phyloP scores from a whole-genome alignment of 1,140 invertebrate species.

The Aleiodes sp. region DNA sequence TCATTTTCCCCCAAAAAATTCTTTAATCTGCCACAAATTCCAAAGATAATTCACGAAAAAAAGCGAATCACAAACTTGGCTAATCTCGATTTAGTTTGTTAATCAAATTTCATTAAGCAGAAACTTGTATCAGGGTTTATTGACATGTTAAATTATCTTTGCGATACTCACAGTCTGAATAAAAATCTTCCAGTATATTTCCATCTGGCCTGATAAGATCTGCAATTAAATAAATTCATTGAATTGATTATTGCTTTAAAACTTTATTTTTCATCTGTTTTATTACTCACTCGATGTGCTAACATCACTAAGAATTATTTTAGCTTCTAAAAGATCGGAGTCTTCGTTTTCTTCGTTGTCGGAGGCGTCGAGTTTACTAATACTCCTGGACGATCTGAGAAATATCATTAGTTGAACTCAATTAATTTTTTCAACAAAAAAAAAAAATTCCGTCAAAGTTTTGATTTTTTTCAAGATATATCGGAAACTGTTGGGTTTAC shows the following conservation, averaged over 20 bases:
- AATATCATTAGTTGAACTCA: too few relatives aligned
- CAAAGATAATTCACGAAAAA: too few relatives aligned
- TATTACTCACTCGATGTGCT: slow-evolving; percentile 49
- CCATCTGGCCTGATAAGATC: slow-evolving; percentile 53
- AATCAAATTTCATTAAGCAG: too few relatives aligned
- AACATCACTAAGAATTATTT: slow-evolving; percentile 65
- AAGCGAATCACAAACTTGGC: too few relatives aligned
- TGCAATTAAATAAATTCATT: slow-evolving; percentile 38
- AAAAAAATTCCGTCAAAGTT: slow-evolving; percentile 21
- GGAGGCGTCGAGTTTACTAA: slow-evolving; percentile 47
- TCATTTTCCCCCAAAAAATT: too few relatives aligned
- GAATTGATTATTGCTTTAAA: too few relatives aligned
- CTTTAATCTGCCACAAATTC: too few relatives aligned
- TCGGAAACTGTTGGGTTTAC: not conserved
- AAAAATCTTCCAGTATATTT: slow-evolving; percentile 58
- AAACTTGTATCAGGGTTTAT: too few relatives aligned
- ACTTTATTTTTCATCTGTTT: too few relatives aligned
- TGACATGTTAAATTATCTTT: slow-evolving; percentile 15
- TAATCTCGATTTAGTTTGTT: too few relatives aligned
- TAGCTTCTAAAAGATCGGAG: slow-evolving; percentile 64
- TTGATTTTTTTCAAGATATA: slow-evolving; percentile 8
- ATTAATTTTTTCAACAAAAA: too few relatives aligned
- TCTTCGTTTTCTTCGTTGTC: slow-evolving; percentile 64
- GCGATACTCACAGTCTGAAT: slow-evolving; percentile 59
- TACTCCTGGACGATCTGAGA: slow-evolving; percentile 56